Evolutionary conservation across 2,797 vertebrate genomes (phyloP).

Genomic region (Delichon dasypus): DNA sequence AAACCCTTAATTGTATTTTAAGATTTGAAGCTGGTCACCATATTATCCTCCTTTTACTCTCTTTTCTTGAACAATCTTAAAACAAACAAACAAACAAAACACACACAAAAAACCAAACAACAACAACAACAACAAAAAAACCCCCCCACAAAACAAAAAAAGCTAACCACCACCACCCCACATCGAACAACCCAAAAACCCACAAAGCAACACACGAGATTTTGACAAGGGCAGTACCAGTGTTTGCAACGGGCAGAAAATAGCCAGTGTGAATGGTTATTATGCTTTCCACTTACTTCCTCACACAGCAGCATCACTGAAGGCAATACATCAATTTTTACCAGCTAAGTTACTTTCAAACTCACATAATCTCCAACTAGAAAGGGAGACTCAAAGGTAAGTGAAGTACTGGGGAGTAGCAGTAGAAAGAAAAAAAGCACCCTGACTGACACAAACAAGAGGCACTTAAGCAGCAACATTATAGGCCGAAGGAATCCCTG

Average conservation of each 20-base stretch:
- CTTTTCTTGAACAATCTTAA: neutral
- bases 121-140: neutral
- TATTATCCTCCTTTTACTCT: neutral
- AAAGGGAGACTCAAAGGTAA: neutral
- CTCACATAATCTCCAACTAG: neutral
- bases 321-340: neutral
- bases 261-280: rapidly evolving
- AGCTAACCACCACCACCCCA: too few species aligned
- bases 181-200: neutral
- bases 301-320: neutral
- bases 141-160: too few species aligned
- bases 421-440: neutral
- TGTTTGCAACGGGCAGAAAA: neutral
- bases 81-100: neutral
- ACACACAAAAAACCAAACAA: neutral
- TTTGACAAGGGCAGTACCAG: neutral
- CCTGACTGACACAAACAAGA: neutral
- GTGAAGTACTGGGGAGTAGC: neutral
- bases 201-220: neutral
- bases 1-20: neutral
- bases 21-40: neutral
- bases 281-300: neutral
- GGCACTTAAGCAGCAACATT: neutral
- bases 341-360: neutral
- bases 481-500: neutral